phyloP scores from a whole-genome alignment of 2,888 invertebrate genomes.

The Creontiades dilutus region DNA sequence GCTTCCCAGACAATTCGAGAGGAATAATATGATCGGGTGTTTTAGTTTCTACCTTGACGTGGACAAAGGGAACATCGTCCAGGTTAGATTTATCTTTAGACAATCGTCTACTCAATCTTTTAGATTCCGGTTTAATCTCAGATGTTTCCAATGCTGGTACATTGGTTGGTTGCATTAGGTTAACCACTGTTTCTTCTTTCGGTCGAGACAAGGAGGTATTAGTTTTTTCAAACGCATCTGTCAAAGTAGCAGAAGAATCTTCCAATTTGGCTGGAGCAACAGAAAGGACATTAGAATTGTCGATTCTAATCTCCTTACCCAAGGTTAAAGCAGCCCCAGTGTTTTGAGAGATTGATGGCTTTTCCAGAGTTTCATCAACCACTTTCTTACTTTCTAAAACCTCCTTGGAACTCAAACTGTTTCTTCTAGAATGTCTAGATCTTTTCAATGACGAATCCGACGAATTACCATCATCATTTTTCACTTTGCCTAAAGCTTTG shows the following conservation, averaged over 20 bases:
- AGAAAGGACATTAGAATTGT: background rate
- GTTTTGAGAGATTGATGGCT: background rate
- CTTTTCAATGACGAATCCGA: constrained; percentile 39
- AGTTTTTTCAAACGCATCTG: background rate
- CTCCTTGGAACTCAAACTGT: constrained; percentile 4
- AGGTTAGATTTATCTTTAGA: constrained; percentile 46
- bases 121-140: background rate
- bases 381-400: background rate
- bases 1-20: background rate
- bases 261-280: background rate
- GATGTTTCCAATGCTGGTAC: background rate
- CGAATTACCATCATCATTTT: background rate
- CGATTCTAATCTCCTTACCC: background rate
- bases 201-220: background rate
- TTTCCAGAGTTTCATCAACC: background rate
- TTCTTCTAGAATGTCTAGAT: background rate
- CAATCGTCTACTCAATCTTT: constrained; percentile 48
- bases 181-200: background rate
- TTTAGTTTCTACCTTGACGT: background rate
- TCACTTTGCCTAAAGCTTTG: constrained; percentile 2
- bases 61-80: background rate
- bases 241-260: background rate
- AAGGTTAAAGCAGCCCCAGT: background rate
- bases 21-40: background rate
- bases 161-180: background rate